A percentile compares a stretch with the other conserved stretches of the same genome.
Evolutionary conservation across 2,797 vertebrate genomes (phyloP).

Genomic region (Artibeus lituratus): DNA sequence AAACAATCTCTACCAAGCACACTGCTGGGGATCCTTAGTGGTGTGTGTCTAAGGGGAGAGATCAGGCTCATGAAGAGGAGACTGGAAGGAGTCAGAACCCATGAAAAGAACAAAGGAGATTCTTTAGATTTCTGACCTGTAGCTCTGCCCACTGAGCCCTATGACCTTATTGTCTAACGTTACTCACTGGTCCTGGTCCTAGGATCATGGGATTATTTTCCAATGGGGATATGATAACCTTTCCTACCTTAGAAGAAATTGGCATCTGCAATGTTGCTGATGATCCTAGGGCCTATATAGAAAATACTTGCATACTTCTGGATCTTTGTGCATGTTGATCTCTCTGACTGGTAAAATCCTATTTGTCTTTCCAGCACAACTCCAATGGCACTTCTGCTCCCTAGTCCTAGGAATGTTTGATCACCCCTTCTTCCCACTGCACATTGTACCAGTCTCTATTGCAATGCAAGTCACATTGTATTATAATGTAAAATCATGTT

Average conservation of each 20-base stretch:
- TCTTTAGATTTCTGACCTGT: not conserved
- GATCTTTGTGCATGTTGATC: not conserved
- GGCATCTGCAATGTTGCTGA: not conserved
- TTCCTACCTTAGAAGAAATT: not conserved
- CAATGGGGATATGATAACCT: not conserved
- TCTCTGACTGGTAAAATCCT: not conserved
- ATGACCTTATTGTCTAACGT: not conserved
- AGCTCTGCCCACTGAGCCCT: not conserved
- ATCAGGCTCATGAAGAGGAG: not conserved
- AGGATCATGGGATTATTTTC: not conserved
- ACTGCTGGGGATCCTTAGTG: not conserved
- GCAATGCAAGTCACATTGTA: not conserved
- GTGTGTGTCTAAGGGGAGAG: not conserved
- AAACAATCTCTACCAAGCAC: not conserved
- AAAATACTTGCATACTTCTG: not conserved
- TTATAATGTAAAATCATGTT: not conserved
- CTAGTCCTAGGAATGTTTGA: not conserved
- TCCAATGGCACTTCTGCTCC: not conserved
- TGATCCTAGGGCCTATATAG: not conserved
- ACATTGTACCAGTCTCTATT: too few relatives aligned
- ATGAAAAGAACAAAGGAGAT: not conserved
- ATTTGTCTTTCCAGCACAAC: not conserved
- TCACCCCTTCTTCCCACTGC: not conserved
- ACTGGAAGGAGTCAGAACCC: not conserved
- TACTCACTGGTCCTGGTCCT: not conserved